Evolutionary conservation across 2,888 invertebrate species (phyloP).

Genomic region (Cryptocephalus primarius): DNA sequence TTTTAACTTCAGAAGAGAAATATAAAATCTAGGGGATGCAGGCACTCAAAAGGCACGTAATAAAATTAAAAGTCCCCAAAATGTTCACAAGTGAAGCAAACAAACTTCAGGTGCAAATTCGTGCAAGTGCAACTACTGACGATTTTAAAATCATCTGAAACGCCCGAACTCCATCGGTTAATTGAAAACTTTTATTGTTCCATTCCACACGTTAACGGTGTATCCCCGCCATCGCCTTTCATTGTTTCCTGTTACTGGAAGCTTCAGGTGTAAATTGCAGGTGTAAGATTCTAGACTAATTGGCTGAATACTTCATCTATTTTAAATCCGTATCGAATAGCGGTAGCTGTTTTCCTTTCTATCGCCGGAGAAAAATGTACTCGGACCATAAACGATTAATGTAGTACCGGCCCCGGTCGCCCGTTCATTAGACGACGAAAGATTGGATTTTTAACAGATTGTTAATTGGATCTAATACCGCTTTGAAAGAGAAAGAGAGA

Average conservation of each 20-base stretch:
- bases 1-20: too few relatives aligned
- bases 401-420: background rate
- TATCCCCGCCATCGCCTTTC: constrained; percentile 12
- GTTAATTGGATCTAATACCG: background rate
- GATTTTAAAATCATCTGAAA: too few relatives aligned
- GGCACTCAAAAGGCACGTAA: too few relatives aligned
- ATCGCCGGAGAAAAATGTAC: constrained; percentile 19
- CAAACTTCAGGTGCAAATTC: too few relatives aligned
- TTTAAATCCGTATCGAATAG: constrained; percentile 27
- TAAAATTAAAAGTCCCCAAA: too few relatives aligned
- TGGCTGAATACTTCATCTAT: constrained; percentile 13
- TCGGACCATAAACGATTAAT: constrained; percentile 7
- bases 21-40: too few relatives aligned
- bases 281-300: constrained; percentile 30
- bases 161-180: too few relatives aligned
- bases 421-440: background rate
- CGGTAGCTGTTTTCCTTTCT: constrained; percentile 28
- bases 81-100: too few relatives aligned
- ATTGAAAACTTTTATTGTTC: background rate
- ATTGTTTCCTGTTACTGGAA: too few relatives aligned
- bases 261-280: constrained; percentile 26
- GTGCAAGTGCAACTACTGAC: too few relatives aligned
- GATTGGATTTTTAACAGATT: constrained; percentile 1
- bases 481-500: too few relatives aligned
- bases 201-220: constrained; percentile 9